Percentiles rank a stretch among this genome's conserved stretches.
Conservation (phyloP, 2,113 vertebrate genomes). For the Neodon shergylaensis region DNA sequence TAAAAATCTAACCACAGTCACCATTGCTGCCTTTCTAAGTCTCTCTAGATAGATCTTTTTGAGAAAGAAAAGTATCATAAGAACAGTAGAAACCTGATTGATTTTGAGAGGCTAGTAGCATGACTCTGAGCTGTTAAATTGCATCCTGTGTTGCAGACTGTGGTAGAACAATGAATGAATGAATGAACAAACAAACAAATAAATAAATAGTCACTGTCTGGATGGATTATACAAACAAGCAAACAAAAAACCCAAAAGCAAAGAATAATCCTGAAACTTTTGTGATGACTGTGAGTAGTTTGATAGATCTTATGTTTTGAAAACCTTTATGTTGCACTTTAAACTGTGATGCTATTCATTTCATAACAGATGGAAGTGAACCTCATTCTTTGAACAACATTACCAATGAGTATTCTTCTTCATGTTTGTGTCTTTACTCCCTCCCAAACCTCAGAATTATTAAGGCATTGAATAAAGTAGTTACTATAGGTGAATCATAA, state of each 20-base stretch:
- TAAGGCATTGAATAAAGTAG: not conserved
- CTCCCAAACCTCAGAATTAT: not conserved
- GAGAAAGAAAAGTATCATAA: not conserved
- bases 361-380: not conserved
- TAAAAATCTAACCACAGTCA: not conserved
- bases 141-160: fast-evolving
- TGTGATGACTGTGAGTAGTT: not conserved
- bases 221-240: not conserved
- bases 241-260: not conserved
- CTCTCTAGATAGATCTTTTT: not conserved
- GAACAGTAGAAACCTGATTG: fast-evolving
- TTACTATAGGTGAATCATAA: not conserved
- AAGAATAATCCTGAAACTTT: not conserved
- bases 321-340: not conserved
- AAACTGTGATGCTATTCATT: not conserved
- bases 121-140: not conserved
- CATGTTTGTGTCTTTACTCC: not conserved
- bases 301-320: not conserved
- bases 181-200: too few relatives aligned
- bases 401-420: not conserved
- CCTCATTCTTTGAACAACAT: not conserved
- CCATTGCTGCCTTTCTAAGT: not conserved
- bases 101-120: not conserved
- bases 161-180: not conserved
- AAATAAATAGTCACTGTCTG: too few relatives aligned